These are phyloP conservation scores for Thymelicus lineola DNA, from an alignment of 2,888 invertebrate genomes.

Conservation along the genomic window DNA sequence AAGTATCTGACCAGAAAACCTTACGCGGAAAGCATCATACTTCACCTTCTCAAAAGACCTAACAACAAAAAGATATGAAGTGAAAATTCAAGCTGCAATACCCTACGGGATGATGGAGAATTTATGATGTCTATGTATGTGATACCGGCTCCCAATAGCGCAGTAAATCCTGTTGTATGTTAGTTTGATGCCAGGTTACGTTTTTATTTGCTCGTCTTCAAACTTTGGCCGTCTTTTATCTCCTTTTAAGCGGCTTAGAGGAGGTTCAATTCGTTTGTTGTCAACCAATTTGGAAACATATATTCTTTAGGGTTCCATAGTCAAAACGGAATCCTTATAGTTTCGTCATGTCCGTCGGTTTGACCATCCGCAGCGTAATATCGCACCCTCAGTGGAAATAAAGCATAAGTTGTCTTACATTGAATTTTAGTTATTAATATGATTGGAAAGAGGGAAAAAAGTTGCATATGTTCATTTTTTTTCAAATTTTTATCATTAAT, in stretches of 20 bases:
- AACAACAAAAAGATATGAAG: background rate
- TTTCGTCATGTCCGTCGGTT: too few species aligned
- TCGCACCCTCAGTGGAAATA: too few species aligned
- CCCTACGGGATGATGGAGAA: background rate
- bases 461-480: too few species aligned
- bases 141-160: background rate
- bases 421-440: too few species aligned
- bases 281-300: too few species aligned
- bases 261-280: too few species aligned
- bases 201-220: background rate
- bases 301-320: too few species aligned
- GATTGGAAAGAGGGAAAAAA: too few species aligned
- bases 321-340: too few species aligned
- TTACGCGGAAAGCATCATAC: background rate
- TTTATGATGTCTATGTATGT: background rate
- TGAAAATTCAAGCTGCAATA: slow-evolving; percentile 4
- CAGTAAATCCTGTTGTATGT: background rate
- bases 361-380: too few species aligned
- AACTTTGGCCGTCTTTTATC: background rate
- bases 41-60: background rate
- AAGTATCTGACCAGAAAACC: background rate
- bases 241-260: background rate
- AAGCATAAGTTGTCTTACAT: too few species aligned
- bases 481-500: too few species aligned
- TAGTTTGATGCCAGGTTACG: background rate